Evolutionary conservation across 2,797 vertebrate species (phyloP).

Genomic region (Labroides dimidiatus): DNA sequence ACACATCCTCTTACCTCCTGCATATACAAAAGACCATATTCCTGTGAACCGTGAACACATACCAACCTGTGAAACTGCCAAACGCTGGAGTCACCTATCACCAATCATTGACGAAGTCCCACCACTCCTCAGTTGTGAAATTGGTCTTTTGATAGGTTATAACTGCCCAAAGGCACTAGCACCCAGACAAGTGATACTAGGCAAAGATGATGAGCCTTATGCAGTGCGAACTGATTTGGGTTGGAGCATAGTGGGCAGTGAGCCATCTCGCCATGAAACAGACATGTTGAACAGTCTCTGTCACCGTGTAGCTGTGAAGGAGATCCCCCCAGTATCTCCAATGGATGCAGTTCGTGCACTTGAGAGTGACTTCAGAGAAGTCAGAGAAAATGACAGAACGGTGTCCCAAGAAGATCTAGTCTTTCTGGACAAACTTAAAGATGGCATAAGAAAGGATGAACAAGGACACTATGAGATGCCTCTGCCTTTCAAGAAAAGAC

Average conservation of each 20-base stretch:
- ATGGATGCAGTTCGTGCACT: constrained; percentile 16
- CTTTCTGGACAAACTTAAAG: constrained; percentile 1
- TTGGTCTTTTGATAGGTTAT: too few relatives aligned
- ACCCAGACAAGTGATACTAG: not conserved
- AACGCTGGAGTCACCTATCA: too few relatives aligned
- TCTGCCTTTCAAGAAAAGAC: too few relatives aligned
- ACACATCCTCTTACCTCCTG: too few relatives aligned
- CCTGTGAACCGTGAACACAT: too few relatives aligned
- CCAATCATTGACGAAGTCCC: too few relatives aligned
- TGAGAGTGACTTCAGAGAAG: too few relatives aligned
- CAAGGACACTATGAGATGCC: not conserved
- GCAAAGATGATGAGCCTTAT: constrained; percentile 8
- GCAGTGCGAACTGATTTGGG: not conserved
- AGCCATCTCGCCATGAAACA: not conserved
- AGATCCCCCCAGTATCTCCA: constrained; percentile 25
- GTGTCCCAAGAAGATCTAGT: constrained; percentile 38
- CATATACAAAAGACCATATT: too few relatives aligned
- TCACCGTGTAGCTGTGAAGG: constrained; percentile 16
- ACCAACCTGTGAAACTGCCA: too few relatives aligned
- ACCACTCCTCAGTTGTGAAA: too few relatives aligned
- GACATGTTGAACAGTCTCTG: not conserved
- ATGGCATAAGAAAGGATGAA: not conserved
- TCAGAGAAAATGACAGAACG: constrained; percentile 5
- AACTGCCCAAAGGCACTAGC: constrained; percentile 6
- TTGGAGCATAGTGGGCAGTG: constrained; percentile 28